These are phyloP conservation scores for Eonycteris spelaea DNA, from an alignment of 2,113 vertebrate species.

Conservation along the genomic window DNA sequence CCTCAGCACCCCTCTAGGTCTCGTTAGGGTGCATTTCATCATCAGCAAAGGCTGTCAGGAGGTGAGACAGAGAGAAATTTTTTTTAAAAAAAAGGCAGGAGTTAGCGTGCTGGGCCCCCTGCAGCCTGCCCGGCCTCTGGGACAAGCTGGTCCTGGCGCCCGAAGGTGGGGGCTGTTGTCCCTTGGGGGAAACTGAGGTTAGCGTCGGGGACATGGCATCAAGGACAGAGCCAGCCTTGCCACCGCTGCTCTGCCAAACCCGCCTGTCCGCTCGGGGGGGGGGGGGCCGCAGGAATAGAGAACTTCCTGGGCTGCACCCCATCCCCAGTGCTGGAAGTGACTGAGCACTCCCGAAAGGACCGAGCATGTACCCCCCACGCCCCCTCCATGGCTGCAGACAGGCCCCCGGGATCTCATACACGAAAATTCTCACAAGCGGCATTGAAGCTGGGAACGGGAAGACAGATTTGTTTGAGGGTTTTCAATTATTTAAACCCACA, in stretches of 20 bases:
- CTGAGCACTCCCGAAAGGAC: not conserved
- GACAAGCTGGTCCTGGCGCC: rapidly evolving
- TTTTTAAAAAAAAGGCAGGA: too few species aligned
- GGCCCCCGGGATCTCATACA: not conserved
- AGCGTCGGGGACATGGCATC: too few species aligned
- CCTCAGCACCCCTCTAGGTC: not conserved
- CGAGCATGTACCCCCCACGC: rapidly evolving
- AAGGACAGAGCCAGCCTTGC: not conserved
- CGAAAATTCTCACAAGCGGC: not conserved
- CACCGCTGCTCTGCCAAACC: rapidly evolving
- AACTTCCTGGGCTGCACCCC: rapidly evolving
- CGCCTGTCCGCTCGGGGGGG: rapidly evolving
- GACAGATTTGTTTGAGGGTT: not conserved
- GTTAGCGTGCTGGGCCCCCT: not conserved
- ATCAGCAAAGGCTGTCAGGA: not conserved
- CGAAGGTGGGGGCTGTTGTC: not conserved
- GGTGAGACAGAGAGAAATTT: too few species aligned
- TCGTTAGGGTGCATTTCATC: not conserved
- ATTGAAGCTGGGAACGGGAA: not conserved
- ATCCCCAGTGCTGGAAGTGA: rapidly evolving
- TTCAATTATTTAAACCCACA: not conserved
- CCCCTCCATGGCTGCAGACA: not conserved
- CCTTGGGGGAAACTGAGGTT: not conserved
- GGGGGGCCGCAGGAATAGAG: not conserved
- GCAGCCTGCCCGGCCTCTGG: not conserved